These are phyloP conservation scores for Ginglymostoma cirratum DNA, from an alignment of 2,113 vertebrate species.

Conservation along the genomic window DNA sequence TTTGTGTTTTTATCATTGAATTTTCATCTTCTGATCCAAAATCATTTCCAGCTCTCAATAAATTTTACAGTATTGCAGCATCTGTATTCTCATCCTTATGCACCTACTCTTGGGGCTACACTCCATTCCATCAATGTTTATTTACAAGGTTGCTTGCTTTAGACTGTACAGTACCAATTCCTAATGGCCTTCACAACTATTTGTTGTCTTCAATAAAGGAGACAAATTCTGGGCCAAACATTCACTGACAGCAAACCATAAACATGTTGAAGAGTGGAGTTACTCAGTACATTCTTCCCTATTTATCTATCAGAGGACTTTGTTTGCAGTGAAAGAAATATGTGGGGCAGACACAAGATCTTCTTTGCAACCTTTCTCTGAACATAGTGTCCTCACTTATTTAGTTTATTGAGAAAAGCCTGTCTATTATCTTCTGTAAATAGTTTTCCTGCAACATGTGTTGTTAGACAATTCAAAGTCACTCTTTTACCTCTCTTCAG, in stretches of 20 bases:
- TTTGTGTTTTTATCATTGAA: background rate
- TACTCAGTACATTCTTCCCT: background rate
- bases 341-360: background rate
- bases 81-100: background rate
- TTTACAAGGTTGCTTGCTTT: background rate
- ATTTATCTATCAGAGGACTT: background rate
- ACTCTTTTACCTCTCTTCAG: background rate
- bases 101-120: background rate
- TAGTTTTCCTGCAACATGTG: background rate
- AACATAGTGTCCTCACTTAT: background rate
- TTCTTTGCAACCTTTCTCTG: background rate
- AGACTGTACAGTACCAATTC: background rate
- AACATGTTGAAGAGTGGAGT: background rate
- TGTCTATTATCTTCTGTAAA: background rate
- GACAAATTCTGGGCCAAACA: background rate
- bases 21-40: background rate
- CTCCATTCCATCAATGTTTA: background rate
- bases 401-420: background rate
- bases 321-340: background rate
- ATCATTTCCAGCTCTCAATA: constrained; percentile 14
- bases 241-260: background rate
- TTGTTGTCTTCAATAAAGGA: background rate
- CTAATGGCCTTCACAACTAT: background rate
- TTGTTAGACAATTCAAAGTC: background rate
- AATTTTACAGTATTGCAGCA: background rate